A percentile compares a stretch with the other conserved stretches of the same genome.
Evolutionary conservation across 2,797 vertebrate species (phyloP).

Genomic region (Hoplostethus mediterraneus): DNA sequence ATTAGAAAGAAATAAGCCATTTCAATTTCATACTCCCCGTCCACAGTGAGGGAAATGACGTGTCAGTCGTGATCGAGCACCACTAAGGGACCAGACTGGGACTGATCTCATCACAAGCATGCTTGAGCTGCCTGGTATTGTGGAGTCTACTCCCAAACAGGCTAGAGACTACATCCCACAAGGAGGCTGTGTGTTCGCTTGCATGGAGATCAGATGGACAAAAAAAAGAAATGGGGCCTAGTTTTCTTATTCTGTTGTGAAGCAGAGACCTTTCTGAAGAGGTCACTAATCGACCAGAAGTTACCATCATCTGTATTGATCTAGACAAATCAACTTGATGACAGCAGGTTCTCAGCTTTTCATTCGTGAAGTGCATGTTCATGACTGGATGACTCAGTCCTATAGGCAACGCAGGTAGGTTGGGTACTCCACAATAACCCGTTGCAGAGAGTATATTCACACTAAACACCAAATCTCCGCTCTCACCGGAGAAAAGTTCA

Average conservation of each 20-base stretch:
- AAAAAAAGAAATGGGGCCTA: not conserved
- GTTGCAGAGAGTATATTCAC: conserved; percentile 25
- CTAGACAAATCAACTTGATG: conserved; percentile 20
- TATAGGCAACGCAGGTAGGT: conserved; percentile 21
- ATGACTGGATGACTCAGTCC: conserved; percentile 35
- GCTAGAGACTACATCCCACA: not conserved
- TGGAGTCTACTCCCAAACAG: conserved; percentile 9
- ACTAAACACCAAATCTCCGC: conserved; percentile 21
- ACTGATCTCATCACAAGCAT: conserved; percentile 5
- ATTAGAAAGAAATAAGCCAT: conserved; percentile 5
- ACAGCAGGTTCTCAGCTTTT: conserved; percentile 38
- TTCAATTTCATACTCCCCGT: conserved; percentile 2
- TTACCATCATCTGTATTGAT: conserved; percentile 23
- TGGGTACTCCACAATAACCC: conserved; percentile 40
- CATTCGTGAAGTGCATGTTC: conserved; percentile 45
- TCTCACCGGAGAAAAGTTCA: conserved; percentile 28
- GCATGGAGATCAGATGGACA: conserved; percentile 5
- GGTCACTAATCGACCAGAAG: not conserved
- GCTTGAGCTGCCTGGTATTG: not conserved
- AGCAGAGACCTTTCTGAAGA: not conserved
- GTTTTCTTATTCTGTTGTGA: conserved; percentile 15
- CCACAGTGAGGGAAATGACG: not conserved
- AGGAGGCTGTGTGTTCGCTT: not conserved
- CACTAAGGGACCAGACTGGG: not conserved
- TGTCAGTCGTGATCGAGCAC: conserved; percentile 12